These are phyloP conservation scores for Oncopeltus fasciatus DNA, from an alignment of 1,140 invertebrate species.

Conservation along the genomic window DNA sequence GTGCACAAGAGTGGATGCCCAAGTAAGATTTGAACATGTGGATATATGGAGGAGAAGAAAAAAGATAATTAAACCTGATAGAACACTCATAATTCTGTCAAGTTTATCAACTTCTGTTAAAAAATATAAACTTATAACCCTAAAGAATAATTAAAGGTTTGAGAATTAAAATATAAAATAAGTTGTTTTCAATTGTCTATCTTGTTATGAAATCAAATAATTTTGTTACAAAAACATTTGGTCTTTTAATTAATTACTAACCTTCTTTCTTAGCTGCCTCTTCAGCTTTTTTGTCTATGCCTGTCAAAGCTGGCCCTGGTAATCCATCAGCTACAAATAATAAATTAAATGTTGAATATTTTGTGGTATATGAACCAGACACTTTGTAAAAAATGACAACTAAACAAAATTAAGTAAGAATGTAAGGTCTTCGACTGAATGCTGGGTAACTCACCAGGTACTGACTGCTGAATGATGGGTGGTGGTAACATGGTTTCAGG, in stretches of 20 bases:
- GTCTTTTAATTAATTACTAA: not conserved
- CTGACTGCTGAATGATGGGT: not conserved
- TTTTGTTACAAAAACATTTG: no score
- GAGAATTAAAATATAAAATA: not conserved
- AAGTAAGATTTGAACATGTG: no score
- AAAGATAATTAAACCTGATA: not conserved
- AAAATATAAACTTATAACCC: not conserved
- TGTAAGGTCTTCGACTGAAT: not conserved
- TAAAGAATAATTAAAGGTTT: not conserved
- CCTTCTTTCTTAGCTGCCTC: conserved; percentile 13
- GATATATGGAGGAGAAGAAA: no score
- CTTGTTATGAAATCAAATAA: no score
- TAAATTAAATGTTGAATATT: not conserved
- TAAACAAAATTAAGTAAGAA: not conserved
- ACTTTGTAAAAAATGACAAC: not conserved
- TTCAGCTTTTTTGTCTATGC: not conserved
- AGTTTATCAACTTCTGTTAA: not conserved
- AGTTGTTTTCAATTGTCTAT: no score
- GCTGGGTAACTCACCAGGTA: not conserved
- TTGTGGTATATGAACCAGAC: not conserved
- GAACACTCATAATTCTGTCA: not conserved
- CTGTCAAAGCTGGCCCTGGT: not conserved
- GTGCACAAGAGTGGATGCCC: no score
- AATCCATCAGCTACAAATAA: not conserved
- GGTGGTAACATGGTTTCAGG: not conserved